These are phyloP conservation scores for Daboia siamensis DNA, from an alignment of 2,113 vertebrate genomes.

Conservation along the genomic window DNA sequence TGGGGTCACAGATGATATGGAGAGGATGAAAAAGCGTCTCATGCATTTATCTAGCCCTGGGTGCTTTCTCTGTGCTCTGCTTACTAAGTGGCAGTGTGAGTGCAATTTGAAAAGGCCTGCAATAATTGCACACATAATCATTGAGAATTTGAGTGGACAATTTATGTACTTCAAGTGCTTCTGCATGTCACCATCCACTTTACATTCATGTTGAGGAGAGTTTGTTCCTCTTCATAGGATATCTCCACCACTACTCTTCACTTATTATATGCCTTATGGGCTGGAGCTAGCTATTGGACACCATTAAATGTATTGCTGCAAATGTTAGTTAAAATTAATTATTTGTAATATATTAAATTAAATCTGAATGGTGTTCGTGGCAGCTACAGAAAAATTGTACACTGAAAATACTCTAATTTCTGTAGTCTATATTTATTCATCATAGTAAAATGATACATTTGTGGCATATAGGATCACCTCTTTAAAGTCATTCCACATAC, in stretches of 20 bases:
- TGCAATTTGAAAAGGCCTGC: neutral
- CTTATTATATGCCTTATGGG: neutral
- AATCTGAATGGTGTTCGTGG: neutral
- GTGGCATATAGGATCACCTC: neutral
- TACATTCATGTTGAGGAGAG: neutral
- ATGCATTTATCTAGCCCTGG: neutral
- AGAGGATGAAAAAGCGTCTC: neutral
- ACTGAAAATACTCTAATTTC: slow-evolving; percentile 23
- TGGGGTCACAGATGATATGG: neutral
- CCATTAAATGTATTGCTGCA: neutral
- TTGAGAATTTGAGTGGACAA: neutral
- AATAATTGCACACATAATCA: neutral
- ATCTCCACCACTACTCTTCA: neutral
- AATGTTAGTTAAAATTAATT: neutral
- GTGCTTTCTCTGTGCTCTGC: neutral
- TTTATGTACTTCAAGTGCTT: neutral
- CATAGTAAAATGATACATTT: neutral
- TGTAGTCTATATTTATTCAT: neutral
- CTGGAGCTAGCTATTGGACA: neutral
- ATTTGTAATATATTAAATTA: slow-evolving; percentile 5
- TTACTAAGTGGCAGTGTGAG: neutral
- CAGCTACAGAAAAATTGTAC: slow-evolving; percentile 8
- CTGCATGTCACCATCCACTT: neutral
- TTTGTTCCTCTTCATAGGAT: neutral
- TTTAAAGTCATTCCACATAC: neutral